phyloP scores from a whole-genome alignment of 2,113 vertebrate species.

The Apteryx owenii region DNA sequence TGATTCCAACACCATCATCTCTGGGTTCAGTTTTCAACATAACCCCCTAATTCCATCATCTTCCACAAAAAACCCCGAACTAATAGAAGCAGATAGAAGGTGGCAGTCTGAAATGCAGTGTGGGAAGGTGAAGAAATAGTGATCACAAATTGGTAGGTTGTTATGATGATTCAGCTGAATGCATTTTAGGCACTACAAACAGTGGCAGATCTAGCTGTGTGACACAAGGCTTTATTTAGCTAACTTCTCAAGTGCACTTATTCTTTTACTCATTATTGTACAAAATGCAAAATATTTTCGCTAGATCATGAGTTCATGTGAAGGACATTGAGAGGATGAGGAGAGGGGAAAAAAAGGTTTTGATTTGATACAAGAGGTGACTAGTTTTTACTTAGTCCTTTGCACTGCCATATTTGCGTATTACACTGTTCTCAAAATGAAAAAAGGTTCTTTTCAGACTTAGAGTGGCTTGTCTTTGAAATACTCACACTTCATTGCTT shows the following conservation, averaged over 20 bases:
- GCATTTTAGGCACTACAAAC: not conserved
- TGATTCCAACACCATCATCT: not conserved
- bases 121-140: not conserved
- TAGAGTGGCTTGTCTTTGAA: not conserved
- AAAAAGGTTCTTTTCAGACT: not conserved
- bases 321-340: not conserved
- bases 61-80: not conserved
- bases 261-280: not conserved
- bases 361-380: not conserved
- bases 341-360: not conserved
- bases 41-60: not conserved
- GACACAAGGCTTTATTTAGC: not conserved
- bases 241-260: not conserved
- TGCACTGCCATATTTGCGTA: not conserved
- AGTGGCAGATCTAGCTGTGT: not conserved
- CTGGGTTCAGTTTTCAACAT: not conserved
- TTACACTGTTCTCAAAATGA: slow-evolving; percentile 20
- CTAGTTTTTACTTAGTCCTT: not conserved
- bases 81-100: not conserved
- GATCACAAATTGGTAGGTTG: not conserved
- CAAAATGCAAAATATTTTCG: not conserved
- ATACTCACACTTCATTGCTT: slow-evolving; percentile 1
- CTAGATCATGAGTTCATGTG: not conserved
- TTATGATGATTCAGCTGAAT: not conserved
- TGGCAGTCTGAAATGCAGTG: not conserved